phyloP scores from a whole-genome alignment of 2,113 vertebrate genomes.

The Cheirogaleus medius region DNA sequence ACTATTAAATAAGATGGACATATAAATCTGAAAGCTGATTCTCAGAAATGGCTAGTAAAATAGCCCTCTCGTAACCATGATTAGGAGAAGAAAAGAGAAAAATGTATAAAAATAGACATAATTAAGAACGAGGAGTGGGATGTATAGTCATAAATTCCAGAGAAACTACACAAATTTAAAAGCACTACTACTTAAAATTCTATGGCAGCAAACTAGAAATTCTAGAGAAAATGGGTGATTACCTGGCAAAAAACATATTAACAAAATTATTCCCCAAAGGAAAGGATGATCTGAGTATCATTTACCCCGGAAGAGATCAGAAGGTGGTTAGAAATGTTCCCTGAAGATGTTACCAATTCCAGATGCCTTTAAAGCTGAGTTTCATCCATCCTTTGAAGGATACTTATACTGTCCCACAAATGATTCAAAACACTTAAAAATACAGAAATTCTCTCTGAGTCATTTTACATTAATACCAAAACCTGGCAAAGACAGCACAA shows the following conservation, averaged over 20 bases:
- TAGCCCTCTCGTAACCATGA: neutral
- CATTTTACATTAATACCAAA: neutral
- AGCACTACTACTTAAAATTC: neutral
- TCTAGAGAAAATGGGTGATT: neutral
- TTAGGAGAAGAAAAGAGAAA: neutral
- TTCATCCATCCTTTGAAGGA: neutral
- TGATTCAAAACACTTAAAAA: neutral
- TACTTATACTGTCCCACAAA: neutral
- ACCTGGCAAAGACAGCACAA: neutral
- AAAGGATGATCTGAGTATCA: neutral
- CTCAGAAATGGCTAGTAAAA: neutral
- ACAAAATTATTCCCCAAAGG: neutral
- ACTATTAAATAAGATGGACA: neutral
- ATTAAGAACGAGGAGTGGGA: neutral
- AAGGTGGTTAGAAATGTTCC: neutral
- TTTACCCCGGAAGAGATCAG: neutral
- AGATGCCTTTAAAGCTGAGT: neutral
- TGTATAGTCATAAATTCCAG: neutral
- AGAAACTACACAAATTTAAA: neutral
- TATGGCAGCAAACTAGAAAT: slow-evolving; percentile 20
- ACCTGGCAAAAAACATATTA: neutral
- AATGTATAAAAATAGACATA: neutral
- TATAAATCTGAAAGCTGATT: neutral
- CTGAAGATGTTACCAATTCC: neutral
- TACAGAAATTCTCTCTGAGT: neutral